A percentile compares a stretch with the other conserved stretches of the same genome.
These are phyloP conservation scores for Formica exsecta DNA, from an alignment of 1,140 invertebrate genomes.

Conservation along the genomic window DNA sequence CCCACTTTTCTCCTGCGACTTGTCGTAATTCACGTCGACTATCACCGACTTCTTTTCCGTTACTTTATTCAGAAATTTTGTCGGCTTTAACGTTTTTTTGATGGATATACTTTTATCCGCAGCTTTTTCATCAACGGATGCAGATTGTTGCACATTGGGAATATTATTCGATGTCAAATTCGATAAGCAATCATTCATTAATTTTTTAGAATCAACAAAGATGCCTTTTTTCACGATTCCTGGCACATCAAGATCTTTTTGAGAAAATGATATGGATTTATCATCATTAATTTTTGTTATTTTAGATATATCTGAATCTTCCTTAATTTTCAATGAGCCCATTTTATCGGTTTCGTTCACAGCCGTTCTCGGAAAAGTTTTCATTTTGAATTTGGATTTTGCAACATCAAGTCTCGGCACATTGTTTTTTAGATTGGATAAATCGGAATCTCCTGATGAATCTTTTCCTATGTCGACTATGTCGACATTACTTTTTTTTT, in stretches of 20 bases:
- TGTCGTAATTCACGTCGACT: background rate
- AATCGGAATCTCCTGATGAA: background rate
- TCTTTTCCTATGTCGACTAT: background rate
- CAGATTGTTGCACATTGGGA: background rate
- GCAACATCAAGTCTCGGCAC: background rate
- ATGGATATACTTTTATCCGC: background rate
- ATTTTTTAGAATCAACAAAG: background rate
- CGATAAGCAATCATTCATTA: background rate
- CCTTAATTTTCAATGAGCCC: background rate
- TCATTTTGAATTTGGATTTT: background rate
- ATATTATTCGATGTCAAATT: background rate
- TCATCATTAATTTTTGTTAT: background rate
- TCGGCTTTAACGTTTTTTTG: background rate
- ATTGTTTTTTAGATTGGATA: constrained; percentile 15
- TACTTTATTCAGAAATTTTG: background rate
- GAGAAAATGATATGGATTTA: background rate
- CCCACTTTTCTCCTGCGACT: background rate
- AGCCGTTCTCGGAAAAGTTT: background rate
- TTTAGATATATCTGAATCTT: background rate
- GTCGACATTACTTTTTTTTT: background rate
- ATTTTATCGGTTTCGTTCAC: background rate
- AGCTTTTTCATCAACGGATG: background rate
- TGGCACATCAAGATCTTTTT: background rate
- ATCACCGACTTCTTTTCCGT: constrained; percentile 32
- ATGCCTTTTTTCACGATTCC: constrained; percentile 16